Evolutionary conservation across 2,113 vertebrate genomes (phyloP).

Genomic region (Hucho hucho): DNA sequence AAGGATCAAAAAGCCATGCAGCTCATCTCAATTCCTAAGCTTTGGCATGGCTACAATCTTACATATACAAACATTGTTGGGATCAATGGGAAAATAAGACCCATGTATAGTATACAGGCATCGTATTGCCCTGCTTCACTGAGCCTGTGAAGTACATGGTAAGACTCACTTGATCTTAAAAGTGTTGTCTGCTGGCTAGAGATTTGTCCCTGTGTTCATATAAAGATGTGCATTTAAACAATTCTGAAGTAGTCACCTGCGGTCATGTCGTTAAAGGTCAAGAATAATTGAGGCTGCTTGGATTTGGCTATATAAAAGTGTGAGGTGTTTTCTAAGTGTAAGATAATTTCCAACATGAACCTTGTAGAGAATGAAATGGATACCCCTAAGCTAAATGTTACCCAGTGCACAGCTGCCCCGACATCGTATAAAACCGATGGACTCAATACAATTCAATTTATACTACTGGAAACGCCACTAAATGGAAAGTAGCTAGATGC

Average conservation of each 20-base stretch:
- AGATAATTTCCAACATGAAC: conserved; percentile 19
- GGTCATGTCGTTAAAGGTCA: neutral
- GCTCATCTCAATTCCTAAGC: conserved; percentile 19
- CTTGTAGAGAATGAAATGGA: conserved; percentile 15
- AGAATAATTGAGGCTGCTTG: neutral
- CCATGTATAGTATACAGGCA: neutral
- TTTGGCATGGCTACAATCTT: neutral
- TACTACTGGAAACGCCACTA: conserved; percentile 9
- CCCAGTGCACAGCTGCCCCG: neutral
- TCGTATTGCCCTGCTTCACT: neutral
- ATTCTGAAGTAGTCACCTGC: neutral
- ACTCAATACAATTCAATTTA: conserved; percentile 31
- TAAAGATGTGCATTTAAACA: neutral
- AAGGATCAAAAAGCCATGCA: conserved; percentile 40
- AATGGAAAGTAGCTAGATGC: conserved; percentile 17
- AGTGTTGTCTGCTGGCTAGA: neutral
- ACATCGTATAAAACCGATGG: conserved; percentile 4
- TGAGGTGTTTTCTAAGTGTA: neutral
- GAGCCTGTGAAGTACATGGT: neutral
- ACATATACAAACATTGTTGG: conserved; percentile 6
- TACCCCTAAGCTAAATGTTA: conserved; percentile 21
- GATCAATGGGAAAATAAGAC: neutral
- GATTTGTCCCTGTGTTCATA: neutral
- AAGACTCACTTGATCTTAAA: conserved; percentile 10
- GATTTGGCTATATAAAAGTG: neutral